Base-by-base conservation (phyloP, 2,888 invertebrate genomes). In the Sarcophaga carnaria region DNA sequence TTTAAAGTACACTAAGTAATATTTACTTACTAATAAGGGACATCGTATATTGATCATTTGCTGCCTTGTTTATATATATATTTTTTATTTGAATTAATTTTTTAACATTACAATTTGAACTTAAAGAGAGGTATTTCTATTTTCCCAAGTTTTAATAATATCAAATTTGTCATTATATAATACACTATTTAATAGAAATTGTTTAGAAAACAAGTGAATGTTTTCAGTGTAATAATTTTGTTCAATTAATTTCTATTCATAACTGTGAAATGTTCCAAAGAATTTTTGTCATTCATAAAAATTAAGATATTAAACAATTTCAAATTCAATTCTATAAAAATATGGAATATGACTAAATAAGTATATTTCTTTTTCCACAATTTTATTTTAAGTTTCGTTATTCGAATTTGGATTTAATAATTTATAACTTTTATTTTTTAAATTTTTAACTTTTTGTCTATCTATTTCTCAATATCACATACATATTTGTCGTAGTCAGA, bases 41-140 rank as follows among this genome's bases (percentile, higher is more conserved):
- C 27, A 74, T 78, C 47, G 54, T 78, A 80, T 62, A 37, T 62
- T 80, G 45, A 80, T 66, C 45, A 62, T 78, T 72, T 78, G 79
- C 77, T 66, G 62, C 45, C 8, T 67, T 54, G 37, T 54, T 72
- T 79, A 37, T 64, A 72, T 79, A 10, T 64, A 54, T 80, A 70
- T 49, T 47, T 80, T 69, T 63, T 20, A 25, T 87, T 89, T 88
- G 45, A 60, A 37, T 89, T 88, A 77, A 89, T 88, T 89, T 89
- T 88, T 83, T 87, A 82, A 80, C 72, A 80, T 76, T 71, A 74
- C 88, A 88, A 81, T 93, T 93, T 93, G 93, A 93, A 93, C 93
- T 93, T 92, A 93, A 93, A 92, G 92, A 93, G 93, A 93, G 93
- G 93, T 93, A 93, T 93, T 93, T 93, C 91, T 93, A 93, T 93